Conservation (phyloP, 1,140 invertebrate species). For the Drosophila asahinai region DNA sequence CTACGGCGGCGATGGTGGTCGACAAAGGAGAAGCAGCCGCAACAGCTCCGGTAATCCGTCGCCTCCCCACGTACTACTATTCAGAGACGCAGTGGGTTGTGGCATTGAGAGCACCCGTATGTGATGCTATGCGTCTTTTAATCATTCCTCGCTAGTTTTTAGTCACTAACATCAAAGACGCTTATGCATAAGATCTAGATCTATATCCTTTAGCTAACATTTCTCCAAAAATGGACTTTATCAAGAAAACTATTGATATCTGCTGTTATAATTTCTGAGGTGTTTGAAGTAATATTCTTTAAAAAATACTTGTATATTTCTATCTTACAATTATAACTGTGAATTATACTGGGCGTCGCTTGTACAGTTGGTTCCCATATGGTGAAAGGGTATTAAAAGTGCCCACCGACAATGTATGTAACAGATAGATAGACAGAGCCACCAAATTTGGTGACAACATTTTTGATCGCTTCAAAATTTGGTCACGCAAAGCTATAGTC, state of each 20-base stretch:
- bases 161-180: neutral
- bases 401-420: neutral
- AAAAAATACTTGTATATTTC: neutral
- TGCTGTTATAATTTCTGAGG: neutral
- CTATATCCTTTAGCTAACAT: neutral
- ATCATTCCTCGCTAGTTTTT: constrained; percentile 15
- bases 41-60: constrained; percentile 36
- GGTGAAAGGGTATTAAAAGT: neutral
- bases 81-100: constrained; percentile 29
- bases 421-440: neutral
- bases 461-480: too few species aligned
- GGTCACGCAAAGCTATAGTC: too few species aligned
- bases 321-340: neutral
- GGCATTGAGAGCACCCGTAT: constrained; percentile 76
- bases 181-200: neutral
- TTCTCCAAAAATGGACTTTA: neutral
- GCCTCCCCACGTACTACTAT: constrained; percentile 15
- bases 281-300: neutral
- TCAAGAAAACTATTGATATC: neutral
- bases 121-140: constrained; percentile 44
- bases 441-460: neutral
- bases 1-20: constrained; percentile 3
- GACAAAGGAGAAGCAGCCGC: constrained; percentile 10
- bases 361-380: neutral
- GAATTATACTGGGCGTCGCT: neutral